These are phyloP conservation scores for Raja brachyura DNA, from an alignment of 2,113 vertebrate genomes.

Conservation along the genomic window DNA sequence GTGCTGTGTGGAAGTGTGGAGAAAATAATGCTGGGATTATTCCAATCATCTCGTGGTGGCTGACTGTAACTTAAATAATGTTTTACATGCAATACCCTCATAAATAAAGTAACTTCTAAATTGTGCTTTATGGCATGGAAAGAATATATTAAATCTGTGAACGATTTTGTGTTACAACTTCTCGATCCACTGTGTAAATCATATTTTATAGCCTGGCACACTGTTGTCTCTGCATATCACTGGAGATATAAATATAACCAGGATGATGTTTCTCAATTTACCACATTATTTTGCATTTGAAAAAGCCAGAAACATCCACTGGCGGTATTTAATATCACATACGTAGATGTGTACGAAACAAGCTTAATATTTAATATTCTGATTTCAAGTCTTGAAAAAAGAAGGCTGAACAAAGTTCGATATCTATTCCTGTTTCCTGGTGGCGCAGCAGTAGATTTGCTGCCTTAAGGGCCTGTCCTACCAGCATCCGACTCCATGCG, in stretches of 20 bases:
- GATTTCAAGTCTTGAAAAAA: not conserved
- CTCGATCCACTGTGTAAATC: constrained; percentile 5
- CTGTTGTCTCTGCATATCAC: not conserved
- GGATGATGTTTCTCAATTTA: not conserved
- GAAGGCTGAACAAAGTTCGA: not conserved
- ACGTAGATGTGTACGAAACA: not conserved
- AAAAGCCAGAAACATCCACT: not conserved
- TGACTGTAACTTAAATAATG: not conserved
- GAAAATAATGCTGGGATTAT: not conserved
- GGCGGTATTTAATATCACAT: not conserved
- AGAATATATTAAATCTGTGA: not conserved
- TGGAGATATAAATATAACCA: not conserved
- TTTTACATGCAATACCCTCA: not conserved
- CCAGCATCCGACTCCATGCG: no score
- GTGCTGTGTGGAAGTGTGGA: not conserved
- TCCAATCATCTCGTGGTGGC: not conserved
- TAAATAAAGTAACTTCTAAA: not conserved
- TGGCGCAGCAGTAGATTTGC: no score
- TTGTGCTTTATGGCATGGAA: not conserved
- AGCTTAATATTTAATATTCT: not conserved
- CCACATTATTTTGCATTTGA: not conserved
- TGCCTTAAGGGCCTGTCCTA: no score
- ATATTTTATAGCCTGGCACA: not conserved
- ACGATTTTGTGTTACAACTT: not conserved
- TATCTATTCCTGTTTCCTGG: not conserved